Evolutionary conservation across 2,797 vertebrate genomes (phyloP).

Genomic region (Threskiornis aethiopicus): DNA sequence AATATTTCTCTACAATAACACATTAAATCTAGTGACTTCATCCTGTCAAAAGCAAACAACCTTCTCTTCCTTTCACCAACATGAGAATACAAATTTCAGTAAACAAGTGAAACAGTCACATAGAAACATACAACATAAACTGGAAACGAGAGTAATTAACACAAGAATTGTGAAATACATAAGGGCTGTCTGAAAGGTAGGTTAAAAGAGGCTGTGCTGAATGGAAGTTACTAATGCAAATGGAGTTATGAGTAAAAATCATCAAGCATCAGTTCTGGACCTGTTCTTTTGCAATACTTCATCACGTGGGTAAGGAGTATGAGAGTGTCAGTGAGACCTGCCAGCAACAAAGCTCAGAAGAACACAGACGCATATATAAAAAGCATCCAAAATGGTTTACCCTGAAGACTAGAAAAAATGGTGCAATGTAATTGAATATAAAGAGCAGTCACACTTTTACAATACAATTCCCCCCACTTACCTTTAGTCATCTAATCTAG

Average conservation of each 20-base stretch:
- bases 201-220: neutral
- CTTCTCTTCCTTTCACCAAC: neutral
- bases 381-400: neutral
- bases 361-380: neutral
- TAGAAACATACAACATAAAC: neutral
- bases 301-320: neutral
- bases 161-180: neutral
- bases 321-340: neutral
- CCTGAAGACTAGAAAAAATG: neutral
- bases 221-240: neutral
- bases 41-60: neutral
- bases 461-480: neutral
- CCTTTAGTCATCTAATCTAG: neutral
- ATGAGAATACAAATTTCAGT: neutral
- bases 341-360: neutral
- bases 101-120: neutral
- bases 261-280: neutral
- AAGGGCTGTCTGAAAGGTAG: neutral
- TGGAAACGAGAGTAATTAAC: neutral
- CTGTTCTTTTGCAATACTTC: neutral
- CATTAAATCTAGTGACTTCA: neutral
- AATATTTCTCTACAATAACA: neutral
- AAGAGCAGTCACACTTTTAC: neutral
- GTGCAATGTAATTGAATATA: neutral
- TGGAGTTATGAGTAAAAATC: neutral